Base-by-base conservation (phyloP, 2,888 invertebrate genomes). In the Orthosia gracilis region DNA sequence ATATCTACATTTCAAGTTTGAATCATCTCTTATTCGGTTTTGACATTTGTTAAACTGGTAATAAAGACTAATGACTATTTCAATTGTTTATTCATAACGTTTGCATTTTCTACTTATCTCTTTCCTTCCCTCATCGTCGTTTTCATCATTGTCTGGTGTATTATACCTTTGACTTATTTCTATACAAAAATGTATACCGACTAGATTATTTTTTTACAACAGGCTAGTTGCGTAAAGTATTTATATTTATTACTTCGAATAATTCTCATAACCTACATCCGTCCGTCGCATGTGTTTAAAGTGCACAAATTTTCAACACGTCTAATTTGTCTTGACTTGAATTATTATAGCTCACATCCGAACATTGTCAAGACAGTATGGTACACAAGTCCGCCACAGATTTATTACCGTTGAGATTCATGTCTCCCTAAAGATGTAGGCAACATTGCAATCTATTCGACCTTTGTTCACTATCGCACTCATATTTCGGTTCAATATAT, bases 51-150 rank as follows among this genome's bases (percentile, higher is more conserved):
- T 55, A 17, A 59, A 18, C 67, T 68, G 11, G 47, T 73, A 82
- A 82, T 69, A 66, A 67, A 72, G 67, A 73, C 31, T 70, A 76
- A 83, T 73, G 65, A 59, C 68, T 54, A 18, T 62, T n/a, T 69
- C 26, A 79, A 64, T 58, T 58, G 40, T 26, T 57, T 26, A 26
- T 45, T 40, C 5, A 62, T n/a, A 9, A 61, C 45, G 18, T 45
- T 50, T 61, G 13, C 12, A 57, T 58, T 58, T 47, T 45, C 17
- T 49, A 7, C 9, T n/a, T 47, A 2, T 55, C 31, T 70, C 47
- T 61, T 12, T 31, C 17, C 18, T 17, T 45, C 12, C 45, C 5
- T 52, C 1, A 15, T 15, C 0, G 12, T 45, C 4, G 2, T 47
- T 18, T 66, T 47, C 17, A 17, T 47, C 12, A 40, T 40, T 54